Conservation (phyloP, 2,113 vertebrate species). For the Strigops habroptila region DNA sequence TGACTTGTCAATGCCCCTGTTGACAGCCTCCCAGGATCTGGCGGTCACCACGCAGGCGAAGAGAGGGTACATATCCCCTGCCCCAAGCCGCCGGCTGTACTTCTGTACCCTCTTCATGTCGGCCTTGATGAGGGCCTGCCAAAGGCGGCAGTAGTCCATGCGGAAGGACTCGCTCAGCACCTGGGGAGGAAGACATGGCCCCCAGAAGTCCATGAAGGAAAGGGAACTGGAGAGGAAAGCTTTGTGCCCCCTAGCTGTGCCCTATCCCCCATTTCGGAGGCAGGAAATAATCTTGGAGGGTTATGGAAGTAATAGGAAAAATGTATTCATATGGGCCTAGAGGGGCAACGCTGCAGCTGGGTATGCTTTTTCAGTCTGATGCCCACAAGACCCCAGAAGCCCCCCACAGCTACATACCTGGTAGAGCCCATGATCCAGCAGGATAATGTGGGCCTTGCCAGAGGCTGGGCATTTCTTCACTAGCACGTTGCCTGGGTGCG, state of each 20-base stretch:
- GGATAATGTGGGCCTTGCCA: slow-evolving; percentile 83
- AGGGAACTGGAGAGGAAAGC: neutral
- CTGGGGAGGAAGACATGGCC: slow-evolving; percentile 46
- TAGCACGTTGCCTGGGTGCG: slow-evolving; percentile 92
- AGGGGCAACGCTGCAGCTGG: neutral
- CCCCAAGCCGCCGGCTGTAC: slow-evolving; percentile 86
- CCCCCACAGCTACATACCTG: slow-evolving; percentile 76
- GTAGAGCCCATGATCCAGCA: slow-evolving; percentile 95
- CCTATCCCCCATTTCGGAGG: neutral
- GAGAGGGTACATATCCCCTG: slow-evolving; percentile 88
- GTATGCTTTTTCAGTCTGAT: neutral
- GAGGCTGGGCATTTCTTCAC: slow-evolving; percentile 82
- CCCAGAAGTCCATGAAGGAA: neutral
- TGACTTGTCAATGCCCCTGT: slow-evolving; percentile 81
- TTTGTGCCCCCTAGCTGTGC: neutral
- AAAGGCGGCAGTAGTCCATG: slow-evolving; percentile 90
- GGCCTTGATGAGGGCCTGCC: slow-evolving; percentile 89
- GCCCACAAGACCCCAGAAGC: neutral
- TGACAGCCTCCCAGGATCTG: slow-evolving; percentile 91
- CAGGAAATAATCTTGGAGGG: neutral
- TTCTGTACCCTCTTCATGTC: slow-evolving; percentile 85
- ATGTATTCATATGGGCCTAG: neutral
- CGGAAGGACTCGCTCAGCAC: slow-evolving; percentile 86
- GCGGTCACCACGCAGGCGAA: slow-evolving; percentile 93
- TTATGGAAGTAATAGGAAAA: neutral